A percentile compares a stretch with the other conserved stretches of the same genome.
These are phyloP conservation scores for Calosoma granatense DNA, from an alignment of 1,140 invertebrate species.

Conservation along the genomic window DNA sequence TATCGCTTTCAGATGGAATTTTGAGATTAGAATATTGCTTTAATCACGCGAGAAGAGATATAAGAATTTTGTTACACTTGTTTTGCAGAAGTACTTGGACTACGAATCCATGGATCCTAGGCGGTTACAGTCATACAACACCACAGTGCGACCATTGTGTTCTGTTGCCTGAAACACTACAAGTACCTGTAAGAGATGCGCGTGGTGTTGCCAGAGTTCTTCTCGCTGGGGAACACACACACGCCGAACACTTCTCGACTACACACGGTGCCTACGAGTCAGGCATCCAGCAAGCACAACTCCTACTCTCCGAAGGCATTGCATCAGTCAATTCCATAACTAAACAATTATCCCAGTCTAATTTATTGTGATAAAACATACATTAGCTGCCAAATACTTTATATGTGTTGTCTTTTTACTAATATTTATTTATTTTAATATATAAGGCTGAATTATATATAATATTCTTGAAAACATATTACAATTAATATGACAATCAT, in stretches of 20 bases:
- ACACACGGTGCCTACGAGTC: constrained; percentile 56
- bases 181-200: constrained; percentile 30
- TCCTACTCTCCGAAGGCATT: not conserved
- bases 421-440: too few relatives aligned
- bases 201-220: constrained; percentile 41
- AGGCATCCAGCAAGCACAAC: constrained; percentile 40
- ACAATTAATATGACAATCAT: too few relatives aligned
- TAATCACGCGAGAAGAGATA: too few relatives aligned
- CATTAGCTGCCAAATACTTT: too few relatives aligned
- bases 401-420: too few relatives aligned
- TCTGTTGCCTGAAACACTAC: constrained; percentile 29
- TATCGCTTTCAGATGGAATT: too few relatives aligned
- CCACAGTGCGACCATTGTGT: constrained; percentile 37
- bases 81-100: constrained; percentile 50
- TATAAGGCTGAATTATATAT: too few relatives aligned
- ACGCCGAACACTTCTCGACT: constrained; percentile 58
- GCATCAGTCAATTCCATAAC: too few relatives aligned
- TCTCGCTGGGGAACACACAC: constrained; percentile 65
- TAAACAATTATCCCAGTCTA: too few relatives aligned
- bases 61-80: not conserved
- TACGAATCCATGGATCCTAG: constrained; percentile 47
- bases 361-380: too few relatives aligned
- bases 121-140: constrained; percentile 53
- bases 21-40: too few relatives aligned
- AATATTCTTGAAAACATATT: too few relatives aligned